Evolutionary conservation across 2,888 invertebrate genomes (phyloP).

Genomic region (Panzeria rudis): DNA sequence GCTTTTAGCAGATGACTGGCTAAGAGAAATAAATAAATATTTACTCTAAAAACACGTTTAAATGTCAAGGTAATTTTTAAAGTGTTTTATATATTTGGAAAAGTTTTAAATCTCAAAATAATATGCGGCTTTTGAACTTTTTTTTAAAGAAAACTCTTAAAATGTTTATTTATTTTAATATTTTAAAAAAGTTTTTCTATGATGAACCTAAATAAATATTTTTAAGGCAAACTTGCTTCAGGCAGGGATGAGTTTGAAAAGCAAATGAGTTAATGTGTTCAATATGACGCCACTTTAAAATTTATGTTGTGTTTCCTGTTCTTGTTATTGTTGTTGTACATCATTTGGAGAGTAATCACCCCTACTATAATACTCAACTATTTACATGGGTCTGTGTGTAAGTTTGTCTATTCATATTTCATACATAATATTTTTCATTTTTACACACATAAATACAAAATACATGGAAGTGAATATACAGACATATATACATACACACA

Average conservation of each 20-base stretch:
- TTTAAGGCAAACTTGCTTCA: background rate
- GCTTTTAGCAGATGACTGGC: background rate
- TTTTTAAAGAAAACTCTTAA: constrained; percentile 6
- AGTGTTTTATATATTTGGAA: constrained; percentile 5
- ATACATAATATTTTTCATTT: constrained; percentile 52
- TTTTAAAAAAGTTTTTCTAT: constrained; percentile 34
- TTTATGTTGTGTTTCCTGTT: background rate
- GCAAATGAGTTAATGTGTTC: constrained; percentile 54
- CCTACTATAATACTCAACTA: constrained; percentile 25
- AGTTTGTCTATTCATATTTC: constrained; percentile 45
- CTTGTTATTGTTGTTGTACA: constrained; percentile 17
- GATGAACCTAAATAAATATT: constrained; percentile 68
- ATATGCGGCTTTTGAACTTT: constrained; percentile 24
- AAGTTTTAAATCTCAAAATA: constrained; percentile 50
- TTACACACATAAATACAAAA: background rate
- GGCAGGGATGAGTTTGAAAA: background rate
- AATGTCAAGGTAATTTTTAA: constrained; percentile 64
- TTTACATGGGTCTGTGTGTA: background rate
- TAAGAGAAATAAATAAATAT: constrained; percentile 49
- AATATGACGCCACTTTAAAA: constrained; percentile 64
- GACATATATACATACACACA: background rate
- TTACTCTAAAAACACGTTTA: constrained; percentile 40
- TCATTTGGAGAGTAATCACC: constrained; percentile 59
- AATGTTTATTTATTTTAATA: constrained; percentile 28
- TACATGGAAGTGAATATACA: too few relatives aligned